Base-by-base conservation (phyloP, 2,113 vertebrate species). In the Murina feae region DNA sequence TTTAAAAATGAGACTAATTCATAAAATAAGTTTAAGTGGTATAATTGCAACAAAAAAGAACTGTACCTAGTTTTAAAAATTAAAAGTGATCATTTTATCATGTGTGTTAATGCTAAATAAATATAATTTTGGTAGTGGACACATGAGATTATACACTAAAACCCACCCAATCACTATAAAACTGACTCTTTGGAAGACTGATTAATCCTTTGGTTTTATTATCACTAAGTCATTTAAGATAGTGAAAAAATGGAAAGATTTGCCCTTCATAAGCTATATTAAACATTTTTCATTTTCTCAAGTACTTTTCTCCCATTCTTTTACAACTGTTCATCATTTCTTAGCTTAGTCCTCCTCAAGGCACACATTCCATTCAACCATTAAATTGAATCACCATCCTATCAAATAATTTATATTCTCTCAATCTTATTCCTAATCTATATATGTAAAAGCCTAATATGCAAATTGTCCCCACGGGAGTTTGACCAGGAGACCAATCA, bases 211-310 rank as follows among this genome's bases (percentile, higher is more conserved):
- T 94, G 66, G 32, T 35, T 90, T 90, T 74, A 83, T 75, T 84
- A 72, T 84, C 51, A 21, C 37, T 79, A 76, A 21, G 7, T 65
- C 49, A 85, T 90, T 90, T 80, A 80, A 86, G 37, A 76, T 37
- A 84, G 51, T 5, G 81, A 81, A 93, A 39, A 25, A 84, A 76
- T 65, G 7, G 39, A 76, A 95, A 51, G 7, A 75, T 92, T 87
- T 71, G 11, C 47, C 49, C n/a, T 84, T 89, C 72, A 28, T 58
- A 30, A 78, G 23, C 39, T 72, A 20, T 69, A 65, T 60, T 68
- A 66, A 86, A 66, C 20, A 65, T 44, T 10, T 89, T 89, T 95
- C 72, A 83, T 89, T 93, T 96, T 90, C 35, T 91, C 69, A 35
- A 84, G 37, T 76, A 7, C 17, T 87, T 90, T 82, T 87, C 42